Conservation (phyloP, 2,888 invertebrate genomes). For the Metopia argyrocephala region DNA sequence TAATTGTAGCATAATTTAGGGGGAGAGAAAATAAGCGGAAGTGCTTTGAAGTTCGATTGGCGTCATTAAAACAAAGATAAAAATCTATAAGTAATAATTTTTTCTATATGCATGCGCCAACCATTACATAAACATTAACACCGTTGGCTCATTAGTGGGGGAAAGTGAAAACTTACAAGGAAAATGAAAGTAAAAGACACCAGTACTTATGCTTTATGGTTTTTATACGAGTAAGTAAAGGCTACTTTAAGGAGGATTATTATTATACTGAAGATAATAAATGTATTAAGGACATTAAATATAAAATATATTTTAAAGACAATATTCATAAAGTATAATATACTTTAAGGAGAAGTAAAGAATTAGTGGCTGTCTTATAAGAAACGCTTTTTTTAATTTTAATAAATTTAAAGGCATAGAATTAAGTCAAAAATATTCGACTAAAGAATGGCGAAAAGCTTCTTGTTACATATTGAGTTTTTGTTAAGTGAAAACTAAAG, state of each 20-base stretch:
- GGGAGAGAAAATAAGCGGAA: conserved; percentile 46
- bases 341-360: background rate
- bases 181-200: background rate
- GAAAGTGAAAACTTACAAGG: background rate
- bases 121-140: conserved; percentile 63
- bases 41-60: conserved; percentile 67
- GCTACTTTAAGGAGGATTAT: conserved; percentile 52
- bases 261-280: conserved; percentile 57
- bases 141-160: conserved; percentile 53
- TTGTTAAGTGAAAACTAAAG: no score
- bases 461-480: no score
- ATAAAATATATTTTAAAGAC: background rate
- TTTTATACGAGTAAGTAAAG: conserved; percentile 8
- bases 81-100: conserved; percentile 63
- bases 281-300: conserved; percentile 61
- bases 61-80: conserved; percentile 65
- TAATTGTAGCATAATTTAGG: conserved; percentile 62
- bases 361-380: no score
- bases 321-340: background rate
- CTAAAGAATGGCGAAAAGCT: no score
- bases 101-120: conserved; percentile 10
- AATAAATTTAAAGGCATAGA: no score
- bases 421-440: no score
- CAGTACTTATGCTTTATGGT: conserved; percentile 34
- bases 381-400: no score